phyloP scores from a whole-genome alignment of 2,888 invertebrate genomes.

The Acanthopleura granulata region DNA sequence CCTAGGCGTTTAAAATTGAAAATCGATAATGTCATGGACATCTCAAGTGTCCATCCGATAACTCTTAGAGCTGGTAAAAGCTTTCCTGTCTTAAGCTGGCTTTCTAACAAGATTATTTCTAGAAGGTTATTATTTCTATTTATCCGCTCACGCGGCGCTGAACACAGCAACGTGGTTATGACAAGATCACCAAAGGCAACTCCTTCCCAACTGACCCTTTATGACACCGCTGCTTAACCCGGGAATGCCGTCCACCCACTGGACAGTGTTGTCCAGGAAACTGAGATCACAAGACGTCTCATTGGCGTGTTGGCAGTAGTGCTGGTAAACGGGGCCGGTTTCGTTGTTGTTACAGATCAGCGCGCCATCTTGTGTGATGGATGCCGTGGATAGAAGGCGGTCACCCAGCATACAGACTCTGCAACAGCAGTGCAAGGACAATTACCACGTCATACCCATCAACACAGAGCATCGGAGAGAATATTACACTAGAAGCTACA shows the following conservation, averaged over 20 bases:
- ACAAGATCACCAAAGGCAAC: too few relatives aligned
- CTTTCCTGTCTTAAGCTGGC: too few relatives aligned
- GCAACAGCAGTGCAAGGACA: neutral
- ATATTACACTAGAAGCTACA: neutral
- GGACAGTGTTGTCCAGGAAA: conserved; percentile 74
- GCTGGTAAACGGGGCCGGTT: conserved; percentile 77
- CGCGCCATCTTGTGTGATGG: conserved; percentile 60
- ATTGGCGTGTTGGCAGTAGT: conserved; percentile 76
- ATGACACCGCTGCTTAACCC: conserved; percentile 93
- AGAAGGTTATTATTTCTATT: too few relatives aligned
- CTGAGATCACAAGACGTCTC: conserved; percentile 74
- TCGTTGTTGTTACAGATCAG: conserved; percentile 79
- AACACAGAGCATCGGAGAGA: neutral
- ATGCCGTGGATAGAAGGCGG: conserved; percentile 75
- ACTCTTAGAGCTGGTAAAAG: too few relatives aligned
- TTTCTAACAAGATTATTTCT: too few relatives aligned
- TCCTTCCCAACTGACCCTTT: conserved; percentile 75
- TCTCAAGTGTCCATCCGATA: too few relatives aligned
- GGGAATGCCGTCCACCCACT: conserved; percentile 81
- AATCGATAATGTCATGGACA: too few relatives aligned
- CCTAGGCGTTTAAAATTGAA: too few relatives aligned
- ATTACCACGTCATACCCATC: neutral
- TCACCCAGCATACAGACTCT: conserved; percentile 90
- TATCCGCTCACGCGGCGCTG: too few relatives aligned
- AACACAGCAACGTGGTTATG: too few relatives aligned